Evolutionary conservation across 2,888 invertebrate species (phyloP).

Genomic region (Zaprionus bogoriensis): DNA sequence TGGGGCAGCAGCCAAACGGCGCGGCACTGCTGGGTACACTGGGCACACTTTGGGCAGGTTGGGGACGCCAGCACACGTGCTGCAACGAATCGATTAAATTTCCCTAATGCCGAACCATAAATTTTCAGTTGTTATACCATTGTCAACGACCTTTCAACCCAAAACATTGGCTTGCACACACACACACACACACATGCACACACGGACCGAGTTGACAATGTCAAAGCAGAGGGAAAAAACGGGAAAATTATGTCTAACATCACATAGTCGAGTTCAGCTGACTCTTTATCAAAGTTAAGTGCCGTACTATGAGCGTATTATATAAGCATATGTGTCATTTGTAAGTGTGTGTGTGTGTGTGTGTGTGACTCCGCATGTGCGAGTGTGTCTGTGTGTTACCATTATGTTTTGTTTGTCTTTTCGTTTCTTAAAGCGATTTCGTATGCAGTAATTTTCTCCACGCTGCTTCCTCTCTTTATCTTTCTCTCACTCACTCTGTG

Average conservation of each 20-base stretch:
- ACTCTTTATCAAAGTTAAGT: constrained; percentile 64
- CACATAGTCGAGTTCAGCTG: constrained; percentile 52
- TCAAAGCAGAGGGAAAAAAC: constrained; percentile 4
- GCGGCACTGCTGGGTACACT: too few relatives aligned
- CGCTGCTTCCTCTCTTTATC: neutral
- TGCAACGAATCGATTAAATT: constrained; percentile 70
- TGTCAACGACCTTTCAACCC: constrained; percentile 62
- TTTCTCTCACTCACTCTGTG: neutral
- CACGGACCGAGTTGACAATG: neutral
- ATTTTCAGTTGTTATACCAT: constrained; percentile 59
- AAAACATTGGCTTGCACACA: constrained; percentile 4
- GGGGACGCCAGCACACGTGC: constrained; percentile 38
- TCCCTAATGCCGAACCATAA: constrained; percentile 71
- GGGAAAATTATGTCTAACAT: constrained; percentile 65
- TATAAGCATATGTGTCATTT: constrained; percentile 43
- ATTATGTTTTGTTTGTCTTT: constrained; percentile 39
- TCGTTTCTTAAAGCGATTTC: constrained; percentile 35
- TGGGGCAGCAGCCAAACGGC: neutral
- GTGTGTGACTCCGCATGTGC: too few relatives aligned
- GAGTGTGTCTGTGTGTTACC: constrained; percentile 15
- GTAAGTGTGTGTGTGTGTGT: neutral
- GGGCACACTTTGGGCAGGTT: neutral
- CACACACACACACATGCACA: constrained; percentile 7
- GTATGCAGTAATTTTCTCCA: constrained; percentile 31
- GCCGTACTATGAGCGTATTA: constrained; percentile 47